phyloP scores from a whole-genome alignment of 1,140 invertebrate species.

The Orussus abietinus region DNA sequence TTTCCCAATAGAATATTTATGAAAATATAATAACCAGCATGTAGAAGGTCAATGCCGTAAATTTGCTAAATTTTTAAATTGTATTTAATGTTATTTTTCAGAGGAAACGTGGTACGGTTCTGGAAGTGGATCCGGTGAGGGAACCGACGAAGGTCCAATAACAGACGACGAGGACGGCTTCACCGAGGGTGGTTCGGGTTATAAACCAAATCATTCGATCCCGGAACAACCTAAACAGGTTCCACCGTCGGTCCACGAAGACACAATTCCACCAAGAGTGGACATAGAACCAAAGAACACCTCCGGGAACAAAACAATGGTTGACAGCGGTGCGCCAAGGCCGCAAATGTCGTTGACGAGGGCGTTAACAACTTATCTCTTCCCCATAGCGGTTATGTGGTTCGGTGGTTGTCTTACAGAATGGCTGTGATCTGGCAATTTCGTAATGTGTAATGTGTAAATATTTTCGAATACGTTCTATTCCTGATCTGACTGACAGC shows the following conservation, averaged over 20 bases:
- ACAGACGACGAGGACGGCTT: constrained; percentile 49
- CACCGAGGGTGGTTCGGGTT: constrained; percentile 43
- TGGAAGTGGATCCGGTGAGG: constrained; percentile 59
- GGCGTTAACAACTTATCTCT: constrained; percentile 68
- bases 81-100: constrained; percentile 31
- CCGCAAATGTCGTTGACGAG: constrained; percentile 60
- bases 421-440: constrained; percentile 65
- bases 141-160: constrained; percentile 52
- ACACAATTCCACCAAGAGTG: constrained; percentile 28
- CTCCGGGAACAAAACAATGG: constrained; percentile 17
- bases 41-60: not conserved
- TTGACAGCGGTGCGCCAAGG: constrained; percentile 49
- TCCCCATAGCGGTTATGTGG: constrained; percentile 79
- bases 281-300: constrained; percentile 40
- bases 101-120: constrained; percentile 57
- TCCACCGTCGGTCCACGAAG: constrained; percentile 22
- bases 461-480: constrained; percentile 26
- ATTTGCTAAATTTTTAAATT: not conserved
- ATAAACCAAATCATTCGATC: constrained; percentile 26
- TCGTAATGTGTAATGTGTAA: constrained; percentile 35
- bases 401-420: constrained; percentile 76
- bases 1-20: no score
- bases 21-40: no score
- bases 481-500: constrained; percentile 14
- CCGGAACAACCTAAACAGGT: constrained; percentile 16